Evolutionary conservation across 2,113 vertebrate genomes (phyloP), one percentile per base, ranked within the genome.

Genomic region (Mus spicilegus): DNA sequence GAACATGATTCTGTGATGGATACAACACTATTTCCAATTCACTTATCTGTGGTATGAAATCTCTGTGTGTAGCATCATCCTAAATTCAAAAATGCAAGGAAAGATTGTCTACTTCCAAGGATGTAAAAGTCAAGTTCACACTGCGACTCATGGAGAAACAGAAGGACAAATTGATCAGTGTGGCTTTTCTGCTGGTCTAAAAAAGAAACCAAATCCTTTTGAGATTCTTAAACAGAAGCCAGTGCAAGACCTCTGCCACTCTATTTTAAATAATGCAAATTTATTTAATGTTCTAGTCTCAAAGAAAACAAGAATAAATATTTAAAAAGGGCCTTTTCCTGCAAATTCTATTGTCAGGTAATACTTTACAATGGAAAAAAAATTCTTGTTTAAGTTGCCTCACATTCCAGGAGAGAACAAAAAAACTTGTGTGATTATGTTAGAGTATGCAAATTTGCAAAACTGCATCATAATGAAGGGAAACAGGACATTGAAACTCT

Each of bases 291-390:
- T 89, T 86, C 73, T 75, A 90, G 8, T 91, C 56, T 90, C 30
- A 65, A 61, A 91, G 56, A 36, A 95, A 94, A 89, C 6, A 95
- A 92, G 58, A 90, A 90, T 81, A 95, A 87, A 77, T 92, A 89
- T n/a, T 56, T 80, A 58, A 19, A 7, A 46, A 42, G 3, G 95
- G 19, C 0, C 22, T 73, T 92, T 72, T 49, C 4, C 77, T 70
- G 13, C 3, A 93, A 90, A 90, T 90, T 86, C 11, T 81, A 67
- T 46, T 93, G 4, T 33, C 87, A 90, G 95, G 16, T 28, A 90
- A 61, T 72, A 90, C 30, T 54, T 75, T 20, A 86, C 39, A 96
- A 39, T 30, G 76, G 76, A 81, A 73, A 63, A 87, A 86, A 87
- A 93, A 72, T 46, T 77, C 36, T 89, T 49, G 28, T 90, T 54